Conservation (phyloP, 2,888 invertebrate genomes). For the Dryomyza anilis region DNA sequence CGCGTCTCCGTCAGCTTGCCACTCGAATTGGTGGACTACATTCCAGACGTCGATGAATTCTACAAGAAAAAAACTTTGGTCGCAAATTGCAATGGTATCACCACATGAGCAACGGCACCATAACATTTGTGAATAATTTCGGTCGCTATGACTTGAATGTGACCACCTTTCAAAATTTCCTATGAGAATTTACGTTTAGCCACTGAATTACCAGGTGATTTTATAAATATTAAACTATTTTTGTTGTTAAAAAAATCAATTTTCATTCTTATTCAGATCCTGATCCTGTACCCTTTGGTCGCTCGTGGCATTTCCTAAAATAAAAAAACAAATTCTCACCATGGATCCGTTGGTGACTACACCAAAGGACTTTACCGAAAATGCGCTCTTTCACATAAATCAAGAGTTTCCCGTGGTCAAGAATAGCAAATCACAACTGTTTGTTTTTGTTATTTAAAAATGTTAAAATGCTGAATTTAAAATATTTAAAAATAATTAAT, state of each 20-base stretch:
- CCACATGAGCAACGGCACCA: slow-evolving; percentile 99
- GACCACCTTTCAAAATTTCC: slow-evolving; percentile 97
- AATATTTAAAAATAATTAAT: too few relatives aligned
- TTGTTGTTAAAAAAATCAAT: not conserved
- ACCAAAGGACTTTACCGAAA: slow-evolving; percentile 92
- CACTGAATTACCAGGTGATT: slow-evolving; percentile 85
- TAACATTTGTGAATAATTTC: slow-evolving; percentile 89
- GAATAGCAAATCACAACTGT: slow-evolving; percentile 93
- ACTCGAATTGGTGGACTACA: slow-evolving; percentile 96
- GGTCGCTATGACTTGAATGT: slow-evolving; percentile 98
- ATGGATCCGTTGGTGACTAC: slow-evolving; percentile 81
- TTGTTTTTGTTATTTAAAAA: too few relatives aligned
- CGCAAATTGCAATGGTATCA: slow-evolving; percentile 99
- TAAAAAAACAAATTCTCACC: slow-evolving; percentile 87
- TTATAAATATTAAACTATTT: not conserved
- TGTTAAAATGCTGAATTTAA: too few relatives aligned
- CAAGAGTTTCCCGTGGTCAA: slow-evolving; percentile 95
- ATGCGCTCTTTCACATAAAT: slow-evolving; percentile 94
- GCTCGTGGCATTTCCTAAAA: slow-evolving; percentile 92
- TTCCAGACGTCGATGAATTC: slow-evolving; percentile 98
- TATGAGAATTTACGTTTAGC: slow-evolving; percentile 96
- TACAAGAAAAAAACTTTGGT: slow-evolving; percentile 96
- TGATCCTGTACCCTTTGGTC: slow-evolving; percentile 96
- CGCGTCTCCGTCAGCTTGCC: slow-evolving; percentile 95
- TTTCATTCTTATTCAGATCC: slow-evolving; percentile 66